Evolutionary conservation across 2,888 invertebrate species (phyloP).

Genomic region (Nephrotoma flavescens): DNA sequence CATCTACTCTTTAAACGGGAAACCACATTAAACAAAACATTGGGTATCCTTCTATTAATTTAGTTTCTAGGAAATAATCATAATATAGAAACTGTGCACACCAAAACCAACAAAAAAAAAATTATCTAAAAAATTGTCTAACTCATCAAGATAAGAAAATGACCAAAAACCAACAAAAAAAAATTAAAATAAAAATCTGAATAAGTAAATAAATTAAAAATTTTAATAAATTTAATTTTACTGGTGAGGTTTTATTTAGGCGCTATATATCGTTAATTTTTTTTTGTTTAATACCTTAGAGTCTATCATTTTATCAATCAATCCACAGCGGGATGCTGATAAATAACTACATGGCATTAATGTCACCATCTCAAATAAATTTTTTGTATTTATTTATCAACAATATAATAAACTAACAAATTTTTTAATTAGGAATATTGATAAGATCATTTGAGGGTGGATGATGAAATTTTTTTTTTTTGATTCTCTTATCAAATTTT

Average conservation of each 20-base stretch:
- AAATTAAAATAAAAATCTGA: background rate
- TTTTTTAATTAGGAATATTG: background rate
- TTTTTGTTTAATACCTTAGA: slow-evolving; percentile 27
- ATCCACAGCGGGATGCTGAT: slow-evolving; percentile 30
- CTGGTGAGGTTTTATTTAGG: background rate
- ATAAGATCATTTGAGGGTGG: background rate
- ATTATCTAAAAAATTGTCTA: background rate
- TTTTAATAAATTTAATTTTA: background rate
- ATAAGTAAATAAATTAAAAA: background rate
- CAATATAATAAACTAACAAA: background rate
- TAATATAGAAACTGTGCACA: background rate
- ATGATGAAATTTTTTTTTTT: background rate
- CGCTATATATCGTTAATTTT: background rate
- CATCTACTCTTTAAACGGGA: background rate
- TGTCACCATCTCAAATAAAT: slow-evolving; percentile 27
- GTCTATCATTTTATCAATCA: slow-evolving; percentile 35
- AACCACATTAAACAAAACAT: background rate
- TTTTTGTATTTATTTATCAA: background rate
- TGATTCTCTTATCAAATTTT: background rate
- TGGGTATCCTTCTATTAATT: background rate
- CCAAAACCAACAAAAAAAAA: background rate
- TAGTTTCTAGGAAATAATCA: background rate
- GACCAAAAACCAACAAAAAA: background rate
- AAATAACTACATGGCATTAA: slow-evolving; percentile 33
- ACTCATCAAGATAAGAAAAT: background rate